Evolutionary conservation across 2,113 vertebrate species (phyloP).

Genomic region (Balaeniceps rex): DNA sequence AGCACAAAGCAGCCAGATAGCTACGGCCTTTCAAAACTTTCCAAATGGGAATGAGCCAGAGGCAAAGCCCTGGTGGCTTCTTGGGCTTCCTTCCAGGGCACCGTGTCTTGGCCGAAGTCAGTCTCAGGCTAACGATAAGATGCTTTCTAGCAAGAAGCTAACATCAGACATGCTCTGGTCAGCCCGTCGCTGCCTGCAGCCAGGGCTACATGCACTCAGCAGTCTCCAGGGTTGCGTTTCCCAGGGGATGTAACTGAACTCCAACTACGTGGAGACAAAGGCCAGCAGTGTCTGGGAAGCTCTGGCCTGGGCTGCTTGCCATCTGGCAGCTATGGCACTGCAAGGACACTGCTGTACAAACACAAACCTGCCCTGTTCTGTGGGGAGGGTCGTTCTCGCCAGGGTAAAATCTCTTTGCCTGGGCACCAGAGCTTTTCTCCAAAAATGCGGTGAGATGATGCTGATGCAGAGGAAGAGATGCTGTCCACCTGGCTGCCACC

Average conservation of each 20-base stretch:
- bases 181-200: neutral
- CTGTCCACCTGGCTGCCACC: neutral
- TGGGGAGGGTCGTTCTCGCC: neutral
- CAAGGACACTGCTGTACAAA: neutral
- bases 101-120: neutral
- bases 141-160: neutral
- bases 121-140: neutral
- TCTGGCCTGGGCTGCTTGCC: neutral
- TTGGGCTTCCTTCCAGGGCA: conserved; percentile 20
- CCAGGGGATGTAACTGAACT: neutral
- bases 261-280: neutral
- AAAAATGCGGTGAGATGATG: neutral
- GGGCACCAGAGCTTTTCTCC: neutral
- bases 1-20: neutral
- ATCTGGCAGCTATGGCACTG: neutral
- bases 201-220: neutral
- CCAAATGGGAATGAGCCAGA: conserved; percentile 15
- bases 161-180: neutral
- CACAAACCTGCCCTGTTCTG: neutral
- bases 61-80: conserved; percentile 9
- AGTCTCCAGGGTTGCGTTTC: neutral
- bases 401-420: neutral
- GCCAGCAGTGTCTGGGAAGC: neutral
- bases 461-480: neutral
- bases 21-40: neutral